Evolutionary conservation across 2,113 vertebrate species (phyloP), one percentile per base, ranked within the genome.

Genomic region (Sylvilagus bachmani): DNA sequence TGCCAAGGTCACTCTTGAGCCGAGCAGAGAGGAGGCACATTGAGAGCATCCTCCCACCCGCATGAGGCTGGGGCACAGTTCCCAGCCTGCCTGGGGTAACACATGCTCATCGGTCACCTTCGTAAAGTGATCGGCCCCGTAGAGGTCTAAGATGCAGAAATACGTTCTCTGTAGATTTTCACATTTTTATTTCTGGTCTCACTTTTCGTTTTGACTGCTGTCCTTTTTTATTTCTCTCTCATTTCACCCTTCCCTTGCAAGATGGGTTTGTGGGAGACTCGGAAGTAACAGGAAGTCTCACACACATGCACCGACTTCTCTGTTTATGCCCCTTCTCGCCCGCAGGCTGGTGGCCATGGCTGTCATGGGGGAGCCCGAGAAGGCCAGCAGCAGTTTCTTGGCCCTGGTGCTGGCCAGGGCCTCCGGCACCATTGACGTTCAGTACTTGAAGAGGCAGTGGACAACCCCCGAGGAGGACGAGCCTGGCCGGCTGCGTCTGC

Each of bases 361-460:
- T 5, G 77, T 99, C 3, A 97, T 99, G 95, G 99, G 99, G 79
- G 99, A 99, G 87, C 98, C 99, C 0, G 98, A 98, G 96, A 99
- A 98, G 96, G 95, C 97, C 81, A 98, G 97, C 22, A 97, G 98
- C 33, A 96, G 98, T 67, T 98, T 98, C 90, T 98, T 99, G 67
- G 99, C 99, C 51, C 89, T 99, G 8, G 99, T 97, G 0, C 97
- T 99, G 88, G 99, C 99, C 64, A 98, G 98, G 44, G 94, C 98
- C 16, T 99, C 99, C 0, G 99, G 99, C 79, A 95, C 97, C 29
- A 96, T 99, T 33, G 99, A 99, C 62, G 93, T 99, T 69, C 99
- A 99, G n/a, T 99, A 98, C 96, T 98, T 99, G 88, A 99, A 98
- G 89, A 98, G 97, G 95, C 94, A 94, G 33, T 99, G 99, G 92